phyloP scores from a whole-genome alignment of 1,140 invertebrate genomes.

The Teleopsis dalmanni region DNA sequence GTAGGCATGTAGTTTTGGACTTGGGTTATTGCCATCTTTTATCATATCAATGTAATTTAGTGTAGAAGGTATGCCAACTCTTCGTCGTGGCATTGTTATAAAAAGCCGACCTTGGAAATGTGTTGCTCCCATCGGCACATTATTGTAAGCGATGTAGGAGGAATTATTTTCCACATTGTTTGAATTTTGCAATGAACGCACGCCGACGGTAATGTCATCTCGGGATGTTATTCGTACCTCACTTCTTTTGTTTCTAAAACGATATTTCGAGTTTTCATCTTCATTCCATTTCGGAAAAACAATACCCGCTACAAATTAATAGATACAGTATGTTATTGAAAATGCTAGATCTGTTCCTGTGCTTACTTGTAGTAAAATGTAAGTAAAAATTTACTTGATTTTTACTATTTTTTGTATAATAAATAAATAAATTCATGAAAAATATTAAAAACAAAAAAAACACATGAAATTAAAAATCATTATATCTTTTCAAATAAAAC shows the following conservation, averaged over 20 bases:
- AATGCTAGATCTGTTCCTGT: too few species aligned
- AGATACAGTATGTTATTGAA: too few species aligned
- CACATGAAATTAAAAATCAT: too few species aligned
- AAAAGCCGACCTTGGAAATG: conserved; percentile 60
- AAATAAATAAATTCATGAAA: too few species aligned
- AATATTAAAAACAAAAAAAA: too few species aligned
- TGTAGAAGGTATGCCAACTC: conserved; percentile 59
- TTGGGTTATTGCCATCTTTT: conserved; percentile 41
- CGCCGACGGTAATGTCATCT: not conserved
- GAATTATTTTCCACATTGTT: not conserved
- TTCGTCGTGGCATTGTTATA: conserved; percentile 61
- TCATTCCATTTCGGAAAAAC: not conserved
- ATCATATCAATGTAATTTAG: conserved; percentile 56
- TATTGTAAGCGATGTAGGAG: conserved; percentile 51
- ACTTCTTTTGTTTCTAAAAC: not conserved
- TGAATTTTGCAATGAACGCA: too few species aligned
- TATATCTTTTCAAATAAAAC: too few species aligned
- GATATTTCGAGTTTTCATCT: not conserved
- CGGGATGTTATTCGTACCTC: not conserved
- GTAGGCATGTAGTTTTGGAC: conserved; percentile 56
- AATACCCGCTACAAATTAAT: too few species aligned
- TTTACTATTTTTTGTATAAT: too few species aligned
- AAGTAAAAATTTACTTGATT: too few species aligned
- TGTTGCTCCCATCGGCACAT: conserved; percentile 63
- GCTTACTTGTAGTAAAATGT: too few species aligned